A percentile compares a stretch with the other conserved stretches of the same genome.
Evolutionary conservation across 2,888 invertebrate species (phyloP).

Genomic region (Drosophila meridionalis): DNA sequence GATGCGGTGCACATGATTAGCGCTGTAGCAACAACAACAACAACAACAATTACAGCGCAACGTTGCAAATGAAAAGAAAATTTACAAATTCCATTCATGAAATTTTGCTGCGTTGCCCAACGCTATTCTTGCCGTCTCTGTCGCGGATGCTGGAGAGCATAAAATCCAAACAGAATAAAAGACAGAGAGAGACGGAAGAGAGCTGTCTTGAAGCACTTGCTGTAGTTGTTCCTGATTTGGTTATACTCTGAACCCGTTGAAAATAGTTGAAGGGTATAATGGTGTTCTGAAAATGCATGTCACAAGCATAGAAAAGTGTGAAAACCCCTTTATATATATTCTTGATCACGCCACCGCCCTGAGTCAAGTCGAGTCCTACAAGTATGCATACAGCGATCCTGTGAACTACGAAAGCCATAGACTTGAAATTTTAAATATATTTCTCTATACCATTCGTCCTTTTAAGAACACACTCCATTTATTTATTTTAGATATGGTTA

Average conservation of each 20-base stretch:
- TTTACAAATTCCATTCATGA: constrained; percentile 85
- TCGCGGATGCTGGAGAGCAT: constrained; percentile 24
- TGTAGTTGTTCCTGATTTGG: constrained; percentile 15
- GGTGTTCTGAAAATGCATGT: neutral
- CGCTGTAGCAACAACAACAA: constrained; percentile 45
- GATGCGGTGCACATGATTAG: constrained; percentile 72
- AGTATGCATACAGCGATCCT: no score
- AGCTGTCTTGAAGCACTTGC: constrained; percentile 20
- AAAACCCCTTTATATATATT: neutral
- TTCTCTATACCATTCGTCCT: no score
- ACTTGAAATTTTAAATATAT: neutral
- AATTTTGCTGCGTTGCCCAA: constrained; percentile 74
- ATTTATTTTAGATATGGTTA: no score
- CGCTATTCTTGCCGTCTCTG: constrained; percentile 25
- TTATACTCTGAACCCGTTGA: neutral
- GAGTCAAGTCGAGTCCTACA: neutral
- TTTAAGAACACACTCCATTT: no score
- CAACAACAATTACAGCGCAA: constrained; percentile 43
- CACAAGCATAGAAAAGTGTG: no score
- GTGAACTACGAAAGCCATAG: neutral
- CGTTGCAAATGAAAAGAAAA: constrained; percentile 81
- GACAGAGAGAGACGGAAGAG: constrained; percentile 26
- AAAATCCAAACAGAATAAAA: constrained; percentile 31
- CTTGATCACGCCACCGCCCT: neutral
- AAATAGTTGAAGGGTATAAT: neutral